phyloP scores from a whole-genome alignment of 1,140 invertebrate genomes.

The Trichonephila inaurata region DNA sequence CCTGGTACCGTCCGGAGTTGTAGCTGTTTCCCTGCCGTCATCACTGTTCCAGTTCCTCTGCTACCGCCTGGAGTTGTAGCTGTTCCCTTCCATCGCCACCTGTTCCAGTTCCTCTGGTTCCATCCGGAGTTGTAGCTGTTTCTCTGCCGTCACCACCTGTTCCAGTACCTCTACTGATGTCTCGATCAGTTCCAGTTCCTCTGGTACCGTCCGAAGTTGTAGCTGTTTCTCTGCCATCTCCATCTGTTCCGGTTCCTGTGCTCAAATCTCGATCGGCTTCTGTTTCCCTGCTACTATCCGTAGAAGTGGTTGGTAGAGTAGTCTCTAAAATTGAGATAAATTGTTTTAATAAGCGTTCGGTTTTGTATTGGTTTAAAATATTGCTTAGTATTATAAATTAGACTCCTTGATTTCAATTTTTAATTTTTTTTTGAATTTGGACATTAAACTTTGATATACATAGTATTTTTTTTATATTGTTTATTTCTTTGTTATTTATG shows the following conservation, averaged over 20 bases:
- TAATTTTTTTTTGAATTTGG: no score
- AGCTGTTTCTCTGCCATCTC: neutral
- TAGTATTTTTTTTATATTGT: no score
- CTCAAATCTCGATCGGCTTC: neutral
- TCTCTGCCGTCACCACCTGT: no score
- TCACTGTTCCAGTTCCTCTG: neutral
- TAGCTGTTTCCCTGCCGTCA: neutral
- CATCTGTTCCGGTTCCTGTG: neutral
- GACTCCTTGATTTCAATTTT: no score
- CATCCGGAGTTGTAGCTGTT: neutral
- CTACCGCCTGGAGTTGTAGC: neutral
- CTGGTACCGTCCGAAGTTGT: neutral
- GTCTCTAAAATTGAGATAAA: no score
- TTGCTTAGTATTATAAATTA: no score
- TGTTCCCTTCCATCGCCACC: neutral
- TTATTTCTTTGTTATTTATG: no score
- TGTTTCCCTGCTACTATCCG: no score
- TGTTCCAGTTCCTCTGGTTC: neutral
- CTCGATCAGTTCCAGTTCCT: neutral
- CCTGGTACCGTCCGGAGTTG: neutral
- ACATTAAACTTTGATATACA: no score
- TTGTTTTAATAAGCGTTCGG: no score
- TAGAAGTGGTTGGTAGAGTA: no score
- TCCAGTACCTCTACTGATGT: neutral
- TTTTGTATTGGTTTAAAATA: no score